Base-by-base conservation (phyloP, 2,113 vertebrate genomes). In the Thalassarche chlororhynchos region DNA sequence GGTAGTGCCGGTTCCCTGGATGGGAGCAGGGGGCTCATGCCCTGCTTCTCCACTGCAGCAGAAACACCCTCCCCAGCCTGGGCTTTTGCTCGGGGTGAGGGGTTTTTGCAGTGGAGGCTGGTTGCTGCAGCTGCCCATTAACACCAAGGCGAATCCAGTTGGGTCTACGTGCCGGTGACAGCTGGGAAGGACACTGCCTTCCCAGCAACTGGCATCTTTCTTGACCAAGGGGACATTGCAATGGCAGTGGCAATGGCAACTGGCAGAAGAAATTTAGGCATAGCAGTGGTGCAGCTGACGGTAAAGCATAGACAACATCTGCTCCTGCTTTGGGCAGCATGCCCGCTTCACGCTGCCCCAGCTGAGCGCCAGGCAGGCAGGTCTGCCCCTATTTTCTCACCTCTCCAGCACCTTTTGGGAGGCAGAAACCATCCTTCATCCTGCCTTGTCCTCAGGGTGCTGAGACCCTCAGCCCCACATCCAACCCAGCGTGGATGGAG, bases 331-430 rank as follows among this genome's bases (percentile, higher is more conserved):
- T 23, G 32, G 42, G 55, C n/a, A 74, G 15, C 18, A 25, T 23
- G 24, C 31, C 54, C 0, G 0, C 46, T 25, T 70, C 60, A 51
- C 8, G 4, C 36, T 17, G 6, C 21, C 14, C 42, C 8, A 28
- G 0, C 0, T 3, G 58, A 78, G 14, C 0, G 0, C 21, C 46
- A 78, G 54, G 25, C 38, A 78, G 60, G 34, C n/a, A 52, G 12
- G 6, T 75, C 75, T 85, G 46, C 4, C 14, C 44, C 54, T 8
- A 6, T 79, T 47, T 83, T 8, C 24, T 86, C 24, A 76, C n/a
- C 25, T 60, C 38, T 76, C 21, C 40, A 77, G 24, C 54, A 66
- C 40, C 28, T 83, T 68, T 26, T 49, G 28, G 44, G 21, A 76
- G 38, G 23, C 15, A 80, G 49, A 68, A 89, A 8, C 17, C 17